Percentiles rank a stretch among this genome's conserved stretches.
Conservation (phyloP, 2,113 vertebrate genomes). For the Platysteira castanea region DNA sequence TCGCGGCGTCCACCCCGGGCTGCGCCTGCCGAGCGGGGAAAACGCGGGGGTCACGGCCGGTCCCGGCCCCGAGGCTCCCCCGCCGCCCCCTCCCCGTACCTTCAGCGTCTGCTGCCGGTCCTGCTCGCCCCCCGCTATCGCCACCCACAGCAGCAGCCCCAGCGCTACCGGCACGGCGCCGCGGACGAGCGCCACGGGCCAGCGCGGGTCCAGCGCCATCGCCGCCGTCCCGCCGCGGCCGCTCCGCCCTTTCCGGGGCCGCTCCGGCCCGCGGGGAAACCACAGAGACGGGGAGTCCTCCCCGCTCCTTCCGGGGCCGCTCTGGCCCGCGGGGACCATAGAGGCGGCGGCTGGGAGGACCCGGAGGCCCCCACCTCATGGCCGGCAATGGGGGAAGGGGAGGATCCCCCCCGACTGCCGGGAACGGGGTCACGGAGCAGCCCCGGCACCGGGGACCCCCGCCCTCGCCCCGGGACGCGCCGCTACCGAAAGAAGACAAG, state of each 20-base stretch:
- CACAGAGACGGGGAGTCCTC: not conserved
- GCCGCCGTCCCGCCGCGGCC: not conserved
- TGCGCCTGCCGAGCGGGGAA: not conserved
- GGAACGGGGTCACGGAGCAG: accelerated
- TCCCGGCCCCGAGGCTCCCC: too few species aligned
- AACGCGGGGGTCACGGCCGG: accelerated
- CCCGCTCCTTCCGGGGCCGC: not conserved
- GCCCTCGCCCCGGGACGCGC: accelerated
- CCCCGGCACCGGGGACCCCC: accelerated
- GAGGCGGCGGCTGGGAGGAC: accelerated
- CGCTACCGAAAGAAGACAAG: accelerated
- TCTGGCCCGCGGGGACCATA: not conserved
- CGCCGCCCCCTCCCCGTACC: not conserved
- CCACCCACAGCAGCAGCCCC: not conserved
- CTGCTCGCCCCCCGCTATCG: not conserved
- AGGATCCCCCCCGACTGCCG: accelerated
- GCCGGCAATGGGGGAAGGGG: too few species aligned
- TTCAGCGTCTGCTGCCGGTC: not conserved
- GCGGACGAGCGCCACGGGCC: not conserved
- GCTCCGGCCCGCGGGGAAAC: too few species aligned
- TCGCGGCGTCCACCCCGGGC: not conserved
- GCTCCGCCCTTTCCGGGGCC: not conserved
- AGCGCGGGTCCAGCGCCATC: not conserved
- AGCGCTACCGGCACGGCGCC: not conserved
- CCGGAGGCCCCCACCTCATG: accelerated